Evolutionary conservation across 1,140 invertebrate genomes (phyloP).

Genomic region (Choristoneura fumiferana): DNA sequence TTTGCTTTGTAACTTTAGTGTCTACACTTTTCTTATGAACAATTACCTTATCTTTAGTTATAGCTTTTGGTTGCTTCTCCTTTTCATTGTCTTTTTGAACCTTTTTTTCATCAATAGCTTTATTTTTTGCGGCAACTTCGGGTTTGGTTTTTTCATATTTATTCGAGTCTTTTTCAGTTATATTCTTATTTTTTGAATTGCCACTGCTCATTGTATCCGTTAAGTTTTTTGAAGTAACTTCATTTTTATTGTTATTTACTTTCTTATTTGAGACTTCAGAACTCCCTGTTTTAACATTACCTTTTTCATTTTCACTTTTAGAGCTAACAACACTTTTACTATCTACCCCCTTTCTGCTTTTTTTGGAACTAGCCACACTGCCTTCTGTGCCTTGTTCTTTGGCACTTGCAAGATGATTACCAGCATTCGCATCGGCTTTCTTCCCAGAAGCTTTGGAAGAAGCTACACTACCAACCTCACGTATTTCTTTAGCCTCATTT

Average conservation of each 20-base stretch:
- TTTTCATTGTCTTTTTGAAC: constrained; percentile 14
- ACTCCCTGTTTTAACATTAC: constrained; percentile 1
- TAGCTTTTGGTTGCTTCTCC: no score
- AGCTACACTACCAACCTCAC: constrained; percentile 12
- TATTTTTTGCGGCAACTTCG: no score
- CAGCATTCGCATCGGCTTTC: constrained; percentile 13
- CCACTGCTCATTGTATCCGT: constrained; percentile 5
- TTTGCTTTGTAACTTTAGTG: constrained; percentile 16
- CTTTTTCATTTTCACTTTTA: constrained; percentile 16
- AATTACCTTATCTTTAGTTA: no score
- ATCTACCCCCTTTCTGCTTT: neutral
- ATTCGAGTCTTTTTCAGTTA: constrained; percentile 8
- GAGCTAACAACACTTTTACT: neutral
- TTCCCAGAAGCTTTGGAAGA: no score
- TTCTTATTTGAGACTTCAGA: constrained; percentile 21
- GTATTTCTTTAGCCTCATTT: neutral
- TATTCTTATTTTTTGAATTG: constrained; percentile 20
- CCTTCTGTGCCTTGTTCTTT: neutral
- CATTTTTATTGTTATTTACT: constrained; percentile 14
- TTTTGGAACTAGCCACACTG: neutral
- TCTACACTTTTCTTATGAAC: neutral
- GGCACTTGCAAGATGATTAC: neutral
- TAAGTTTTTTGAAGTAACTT: constrained; percentile 15
- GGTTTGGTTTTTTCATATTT: no score
- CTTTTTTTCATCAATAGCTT: no score